Conservation (phyloP, 2,888 invertebrate genomes). For the Lymantria monacha region DNA sequence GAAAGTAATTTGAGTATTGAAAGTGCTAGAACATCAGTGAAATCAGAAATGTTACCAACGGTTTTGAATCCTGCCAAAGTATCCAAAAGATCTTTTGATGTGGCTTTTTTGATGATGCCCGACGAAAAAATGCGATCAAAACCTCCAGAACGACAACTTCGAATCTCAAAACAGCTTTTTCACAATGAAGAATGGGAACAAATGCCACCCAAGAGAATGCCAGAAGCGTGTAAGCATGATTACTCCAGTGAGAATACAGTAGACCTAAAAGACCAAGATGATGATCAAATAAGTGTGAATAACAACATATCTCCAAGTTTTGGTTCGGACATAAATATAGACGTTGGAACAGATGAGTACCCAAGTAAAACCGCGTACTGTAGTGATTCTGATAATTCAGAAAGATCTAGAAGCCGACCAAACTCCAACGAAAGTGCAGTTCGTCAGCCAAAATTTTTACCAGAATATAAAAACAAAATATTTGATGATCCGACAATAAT, state of each 20-base stretch:
- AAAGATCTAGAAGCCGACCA: constrained; percentile 73
- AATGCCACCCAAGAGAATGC: constrained; percentile 62
- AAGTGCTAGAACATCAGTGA: constrained; percentile 74
- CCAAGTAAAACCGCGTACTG: constrained; percentile 73
- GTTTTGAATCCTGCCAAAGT: constrained; percentile 63
- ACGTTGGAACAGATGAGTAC: constrained; percentile 78
- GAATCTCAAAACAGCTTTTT: constrained; percentile 77
- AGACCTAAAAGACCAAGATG: constrained; percentile 67
- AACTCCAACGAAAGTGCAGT: constrained; percentile 81
- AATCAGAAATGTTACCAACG: constrained; percentile 65
- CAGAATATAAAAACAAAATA: constrained; percentile 81
- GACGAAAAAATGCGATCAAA: constrained; percentile 90
- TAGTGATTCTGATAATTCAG: constrained; percentile 78
- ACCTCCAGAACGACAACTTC: constrained; percentile 79
- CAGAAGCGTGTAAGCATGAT: constrained; percentile 74
- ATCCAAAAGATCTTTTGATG: constrained; percentile 92
- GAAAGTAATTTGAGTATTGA: constrained; percentile 69
- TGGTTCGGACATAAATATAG: constrained; percentile 76
- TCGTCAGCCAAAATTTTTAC: constrained; percentile 76
- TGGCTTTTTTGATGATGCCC: constrained; percentile 94
- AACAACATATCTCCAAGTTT: constrained; percentile 76
- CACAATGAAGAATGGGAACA: constrained; percentile 75
- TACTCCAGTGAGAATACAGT: constrained; percentile 62
- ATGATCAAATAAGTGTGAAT: constrained; percentile 64
- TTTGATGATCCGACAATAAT: constrained; percentile 83